phyloP scores from a whole-genome alignment of 2,797 vertebrate genomes.

The Lates japonicus region DNA sequence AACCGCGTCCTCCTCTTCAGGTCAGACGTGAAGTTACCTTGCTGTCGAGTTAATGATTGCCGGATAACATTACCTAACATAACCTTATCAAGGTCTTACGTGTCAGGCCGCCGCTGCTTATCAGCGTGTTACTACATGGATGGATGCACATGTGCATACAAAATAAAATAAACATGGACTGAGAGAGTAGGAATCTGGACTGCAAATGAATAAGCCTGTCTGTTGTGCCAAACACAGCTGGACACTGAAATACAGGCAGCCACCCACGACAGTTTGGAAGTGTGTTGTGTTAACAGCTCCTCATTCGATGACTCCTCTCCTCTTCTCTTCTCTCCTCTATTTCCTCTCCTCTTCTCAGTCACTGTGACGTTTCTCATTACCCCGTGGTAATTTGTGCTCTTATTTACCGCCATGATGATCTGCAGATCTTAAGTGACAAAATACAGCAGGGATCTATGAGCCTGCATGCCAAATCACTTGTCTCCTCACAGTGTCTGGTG shows the following conservation, averaged over 20 bases:
- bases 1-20: constrained; percentile 28
- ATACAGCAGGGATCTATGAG: constrained; percentile 20
- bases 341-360: constrained; percentile 34
- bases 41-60: constrained; percentile 63
- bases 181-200: constrained; percentile 29
- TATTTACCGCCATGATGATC: constrained; percentile 48
- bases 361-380: constrained; percentile 42
- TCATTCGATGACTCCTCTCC: neutral
- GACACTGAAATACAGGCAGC: constrained; percentile 17
- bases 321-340: neutral
- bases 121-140: constrained; percentile 54
- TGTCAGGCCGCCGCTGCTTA: constrained; percentile 71
- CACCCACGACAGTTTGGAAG: constrained; percentile 28
- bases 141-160: constrained; percentile 53
- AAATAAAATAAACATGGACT: constrained; percentile 43
- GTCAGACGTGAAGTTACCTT: constrained; percentile 37
- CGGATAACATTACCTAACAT: constrained; percentile 61
- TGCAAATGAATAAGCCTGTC: constrained; percentile 21
- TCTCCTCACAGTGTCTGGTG: constrained; percentile 5
- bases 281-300: constrained; percentile 22
- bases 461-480: constrained; percentile 15
- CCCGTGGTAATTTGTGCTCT: constrained; percentile 34
- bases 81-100: constrained; percentile 74
- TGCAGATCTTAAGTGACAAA: constrained; percentile 51
- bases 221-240: constrained; percentile 29